These are phyloP conservation scores for Platalea minor DNA, from an alignment of 2,797 vertebrate genomes.

Conservation along the genomic window DNA sequence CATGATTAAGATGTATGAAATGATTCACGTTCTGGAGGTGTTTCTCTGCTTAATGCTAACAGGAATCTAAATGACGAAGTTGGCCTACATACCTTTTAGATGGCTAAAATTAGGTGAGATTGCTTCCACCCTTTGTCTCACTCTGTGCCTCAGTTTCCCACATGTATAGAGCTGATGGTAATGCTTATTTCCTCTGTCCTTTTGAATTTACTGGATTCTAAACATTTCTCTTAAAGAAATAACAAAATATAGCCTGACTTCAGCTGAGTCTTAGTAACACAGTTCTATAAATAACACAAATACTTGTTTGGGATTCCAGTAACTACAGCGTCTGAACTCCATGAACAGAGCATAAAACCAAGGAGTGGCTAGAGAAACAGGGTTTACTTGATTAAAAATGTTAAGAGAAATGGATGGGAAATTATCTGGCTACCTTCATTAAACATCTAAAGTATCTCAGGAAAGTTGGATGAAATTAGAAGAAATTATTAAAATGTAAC, in stretches of 20 bases:
- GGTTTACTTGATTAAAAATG: background rate
- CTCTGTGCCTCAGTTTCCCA: background rate
- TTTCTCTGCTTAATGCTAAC: background rate
- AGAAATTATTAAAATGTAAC: constrained; percentile 28
- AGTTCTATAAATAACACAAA: background rate
- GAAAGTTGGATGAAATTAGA: constrained; percentile 20
- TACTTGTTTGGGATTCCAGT: background rate
- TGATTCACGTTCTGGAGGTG: constrained; percentile 19
- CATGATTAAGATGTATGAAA: background rate
- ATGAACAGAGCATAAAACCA: background rate
- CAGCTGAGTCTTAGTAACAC: background rate
- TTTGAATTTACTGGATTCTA: background rate
- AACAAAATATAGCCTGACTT: background rate
- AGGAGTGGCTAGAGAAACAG: background rate
- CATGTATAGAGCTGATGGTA: background rate
- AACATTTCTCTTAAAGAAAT: background rate
- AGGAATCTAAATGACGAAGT: background rate
- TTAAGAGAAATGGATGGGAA: background rate
- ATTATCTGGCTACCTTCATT: background rate
- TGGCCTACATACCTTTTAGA: background rate
- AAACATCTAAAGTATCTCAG: background rate
- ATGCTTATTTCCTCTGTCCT: background rate
- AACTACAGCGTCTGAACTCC: background rate
- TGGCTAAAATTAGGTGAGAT: background rate
- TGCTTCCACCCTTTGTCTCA: background rate